Evolutionary conservation across 92 coral and sea anemone genomes (phyloP).

Genomic region (Bergia puertoricense): DNA sequence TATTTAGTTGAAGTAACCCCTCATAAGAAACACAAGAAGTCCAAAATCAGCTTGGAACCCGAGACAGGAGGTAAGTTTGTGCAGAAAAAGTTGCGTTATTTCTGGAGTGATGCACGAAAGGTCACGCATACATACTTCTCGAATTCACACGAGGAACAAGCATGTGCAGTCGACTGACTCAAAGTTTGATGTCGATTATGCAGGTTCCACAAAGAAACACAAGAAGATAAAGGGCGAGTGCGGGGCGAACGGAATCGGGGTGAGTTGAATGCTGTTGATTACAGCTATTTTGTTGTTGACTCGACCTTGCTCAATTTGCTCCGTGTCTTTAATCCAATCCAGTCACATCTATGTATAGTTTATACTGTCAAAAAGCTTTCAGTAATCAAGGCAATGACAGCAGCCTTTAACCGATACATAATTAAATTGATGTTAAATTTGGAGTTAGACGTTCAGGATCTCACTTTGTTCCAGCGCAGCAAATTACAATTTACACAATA

Average conservation of each 20-base stretch:
- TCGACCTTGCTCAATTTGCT: not conserved
- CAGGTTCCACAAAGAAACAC: constrained; percentile 85
- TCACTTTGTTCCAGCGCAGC: no score
- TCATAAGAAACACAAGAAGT: constrained; percentile 82
- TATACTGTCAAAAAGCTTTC: no score
- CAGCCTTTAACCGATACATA: no score
- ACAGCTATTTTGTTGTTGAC: constrained; percentile 6
- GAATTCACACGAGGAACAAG: not conserved
- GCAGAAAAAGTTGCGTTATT: not conserved
- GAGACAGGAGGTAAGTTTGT: constrained; percentile 61
- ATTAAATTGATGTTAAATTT: no score
- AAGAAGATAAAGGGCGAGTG: constrained; percentile 76
- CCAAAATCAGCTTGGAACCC: constrained; percentile 61
- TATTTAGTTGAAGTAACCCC: constrained; percentile 54
- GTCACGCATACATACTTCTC: not conserved
- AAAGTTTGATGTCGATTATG: constrained; percentile 58
- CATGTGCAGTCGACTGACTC: constrained; percentile 32
- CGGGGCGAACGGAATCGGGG: constrained; percentile 56
- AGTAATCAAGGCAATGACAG: no score
- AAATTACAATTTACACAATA: no score
- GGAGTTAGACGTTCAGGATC: no score
- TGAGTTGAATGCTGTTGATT: constrained; percentile 32
- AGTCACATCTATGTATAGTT: not conserved
- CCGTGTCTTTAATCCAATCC: not conserved
- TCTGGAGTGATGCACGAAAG: not conserved